A percentile compares a stretch with the other conserved stretches of the same genome.
These are phyloP conservation scores for Seriola rivoliana DNA, from an alignment of 2,113 vertebrate genomes.

Conservation along the genomic window DNA sequence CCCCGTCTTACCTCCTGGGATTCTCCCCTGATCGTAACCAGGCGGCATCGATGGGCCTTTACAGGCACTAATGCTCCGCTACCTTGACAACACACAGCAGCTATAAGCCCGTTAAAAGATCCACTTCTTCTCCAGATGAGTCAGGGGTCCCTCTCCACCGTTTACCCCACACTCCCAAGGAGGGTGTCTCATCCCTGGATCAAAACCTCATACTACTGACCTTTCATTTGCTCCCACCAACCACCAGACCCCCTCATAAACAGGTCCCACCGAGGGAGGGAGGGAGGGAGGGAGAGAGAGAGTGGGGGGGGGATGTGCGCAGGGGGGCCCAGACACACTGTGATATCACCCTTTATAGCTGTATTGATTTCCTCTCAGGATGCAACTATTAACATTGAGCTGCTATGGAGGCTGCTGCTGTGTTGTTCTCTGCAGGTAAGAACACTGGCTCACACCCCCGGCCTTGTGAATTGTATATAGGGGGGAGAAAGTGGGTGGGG, in stretches of 20 bases:
- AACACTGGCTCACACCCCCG: conserved; percentile 72
- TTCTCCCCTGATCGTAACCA: conserved; percentile 71
- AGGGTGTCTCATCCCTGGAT: conserved; percentile 76
- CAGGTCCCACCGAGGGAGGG: conserved; percentile 63
- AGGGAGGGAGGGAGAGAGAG: conserved; percentile 31
- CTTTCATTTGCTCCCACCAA: conserved; percentile 67
- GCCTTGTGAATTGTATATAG: conserved; percentile 66
- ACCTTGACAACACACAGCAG: conserved; percentile 71
- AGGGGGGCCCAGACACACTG: conserved; percentile 75
- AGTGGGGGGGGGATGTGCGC: conserved; percentile 47
- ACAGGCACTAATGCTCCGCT: conserved; percentile 67
- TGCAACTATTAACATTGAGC: conserved; percentile 87
- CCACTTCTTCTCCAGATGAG: conserved; percentile 71
- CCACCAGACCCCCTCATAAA: conserved; percentile 72
- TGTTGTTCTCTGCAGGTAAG: conserved; percentile 83
- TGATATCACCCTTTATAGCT: conserved; percentile 87
- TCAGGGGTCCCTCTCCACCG: conserved; percentile 72
- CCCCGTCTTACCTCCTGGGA: conserved; percentile 71
- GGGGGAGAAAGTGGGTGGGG: conserved; percentile 12
- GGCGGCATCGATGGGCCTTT: conserved; percentile 68
- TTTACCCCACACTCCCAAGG: conserved; percentile 67
- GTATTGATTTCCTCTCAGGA: conserved; percentile 88
- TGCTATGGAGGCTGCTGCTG: conserved; percentile 68
- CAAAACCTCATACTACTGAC: conserved; percentile 76
- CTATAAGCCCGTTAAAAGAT: conserved; percentile 73